A percentile compares a stretch with the other conserved stretches of the same genome.
Evolutionary conservation across 2,888 invertebrate genomes (phyloP).

Genomic region (Campoletis raptor): DNA sequence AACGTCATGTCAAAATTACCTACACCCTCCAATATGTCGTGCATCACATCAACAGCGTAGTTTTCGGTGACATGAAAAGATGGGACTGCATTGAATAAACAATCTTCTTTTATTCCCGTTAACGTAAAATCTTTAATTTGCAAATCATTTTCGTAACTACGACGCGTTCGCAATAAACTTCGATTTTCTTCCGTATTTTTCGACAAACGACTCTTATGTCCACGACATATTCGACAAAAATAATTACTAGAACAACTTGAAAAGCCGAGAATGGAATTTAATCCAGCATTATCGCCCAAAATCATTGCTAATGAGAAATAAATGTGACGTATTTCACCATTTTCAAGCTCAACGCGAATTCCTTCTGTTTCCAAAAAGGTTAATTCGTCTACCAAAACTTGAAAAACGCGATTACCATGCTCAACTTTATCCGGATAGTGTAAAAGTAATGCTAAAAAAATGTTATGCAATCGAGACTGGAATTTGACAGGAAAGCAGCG

Average conservation of each 20-base stretch:
- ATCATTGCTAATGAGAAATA: constrained; percentile 59
- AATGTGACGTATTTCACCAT: constrained; percentile 36
- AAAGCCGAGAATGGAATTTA: constrained; percentile 62
- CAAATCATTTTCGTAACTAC: constrained; percentile 61
- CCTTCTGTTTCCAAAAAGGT: constrained; percentile 55
- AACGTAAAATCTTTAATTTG: constrained; percentile 19
- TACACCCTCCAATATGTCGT: constrained; percentile 67
- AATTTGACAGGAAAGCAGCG: constrained; percentile 57
- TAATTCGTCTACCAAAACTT: constrained; percentile 58
- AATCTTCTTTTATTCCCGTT: constrained; percentile 61
- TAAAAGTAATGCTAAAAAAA: constrained; percentile 51
- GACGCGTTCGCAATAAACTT: constrained; percentile 42
- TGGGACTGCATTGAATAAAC: no score
- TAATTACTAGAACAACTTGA: constrained; percentile 60
- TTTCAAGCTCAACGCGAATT: constrained; percentile 45
- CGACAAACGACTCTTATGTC: constrained; percentile 38
- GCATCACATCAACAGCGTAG: constrained; percentile 68
- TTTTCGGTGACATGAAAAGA: constrained; percentile 63
- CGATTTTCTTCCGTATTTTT: constrained; percentile 34
- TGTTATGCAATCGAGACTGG: constrained; percentile 45
- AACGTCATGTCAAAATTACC: constrained; percentile 60
- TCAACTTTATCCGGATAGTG: constrained; percentile 49
- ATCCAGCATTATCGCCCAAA: constrained; percentile 65
- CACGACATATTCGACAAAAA: constrained; percentile 62
- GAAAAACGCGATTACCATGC: constrained; percentile 45